Conservation (phyloP, 1,140 invertebrate genomes). For the Tribolium madens region DNA sequence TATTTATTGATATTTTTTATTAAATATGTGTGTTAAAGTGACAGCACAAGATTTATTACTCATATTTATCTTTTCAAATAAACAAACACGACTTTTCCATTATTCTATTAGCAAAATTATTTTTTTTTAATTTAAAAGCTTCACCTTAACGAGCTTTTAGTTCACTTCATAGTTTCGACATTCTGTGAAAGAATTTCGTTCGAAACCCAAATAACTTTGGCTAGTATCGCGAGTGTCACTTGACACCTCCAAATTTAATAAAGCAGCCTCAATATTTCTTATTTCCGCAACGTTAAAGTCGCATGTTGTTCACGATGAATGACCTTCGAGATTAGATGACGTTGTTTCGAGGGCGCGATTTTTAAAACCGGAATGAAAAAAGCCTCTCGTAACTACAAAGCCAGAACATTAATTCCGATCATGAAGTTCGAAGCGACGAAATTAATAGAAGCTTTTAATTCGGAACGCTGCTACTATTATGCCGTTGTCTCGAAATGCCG, state of each 20-base stretch:
- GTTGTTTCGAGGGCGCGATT: conserved; percentile 1
- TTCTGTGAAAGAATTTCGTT: too few relatives aligned
- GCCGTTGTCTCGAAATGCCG: background rate
- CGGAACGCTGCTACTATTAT: background rate
- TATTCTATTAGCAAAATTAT: background rate
- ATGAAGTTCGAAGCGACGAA: conserved; percentile 1
- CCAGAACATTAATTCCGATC: background rate
- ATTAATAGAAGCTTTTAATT: conserved; percentile 27
- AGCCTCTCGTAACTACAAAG: background rate
- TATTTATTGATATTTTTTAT: background rate
- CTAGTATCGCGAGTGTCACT: too few relatives aligned
- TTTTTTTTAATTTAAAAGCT: background rate
- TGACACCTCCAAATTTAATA: conserved; percentile 11
- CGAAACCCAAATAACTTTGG: too few relatives aligned
- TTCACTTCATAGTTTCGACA: too few relatives aligned
- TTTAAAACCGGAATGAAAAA: conserved; percentile 3
- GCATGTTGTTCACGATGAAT: conserved; percentile 22
- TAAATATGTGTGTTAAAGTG: background rate
- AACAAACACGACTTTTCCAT: background rate
- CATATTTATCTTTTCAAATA: background rate
- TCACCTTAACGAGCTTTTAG: background rate
- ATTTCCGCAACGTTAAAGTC: background rate
- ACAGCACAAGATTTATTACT: background rate
- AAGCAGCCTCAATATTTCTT: conserved; percentile 11
- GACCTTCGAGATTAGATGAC: conserved; percentile 1